Conservation (phyloP, 1,140 invertebrate species). For the Trachelipus rathkii region DNA sequence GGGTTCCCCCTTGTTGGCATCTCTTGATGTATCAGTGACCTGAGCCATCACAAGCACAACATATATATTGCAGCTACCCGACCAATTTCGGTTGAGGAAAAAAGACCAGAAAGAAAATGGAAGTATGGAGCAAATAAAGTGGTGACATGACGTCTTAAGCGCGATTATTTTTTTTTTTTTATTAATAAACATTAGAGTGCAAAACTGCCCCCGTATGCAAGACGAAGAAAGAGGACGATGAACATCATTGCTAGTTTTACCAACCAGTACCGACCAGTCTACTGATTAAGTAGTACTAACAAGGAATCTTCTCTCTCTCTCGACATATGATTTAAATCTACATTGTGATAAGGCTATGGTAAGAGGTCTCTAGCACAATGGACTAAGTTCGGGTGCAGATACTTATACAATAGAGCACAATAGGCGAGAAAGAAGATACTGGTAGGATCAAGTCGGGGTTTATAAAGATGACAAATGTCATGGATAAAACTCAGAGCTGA, state of each 20-base stretch:
- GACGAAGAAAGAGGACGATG: background rate
- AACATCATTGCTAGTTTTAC: background rate
- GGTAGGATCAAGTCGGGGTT: constrained; percentile 33
- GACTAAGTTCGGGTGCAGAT: constrained; percentile 38
- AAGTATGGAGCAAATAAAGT: background rate
- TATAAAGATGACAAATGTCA: constrained; percentile 2
- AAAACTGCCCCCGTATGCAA: background rate
- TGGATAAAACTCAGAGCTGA: background rate
- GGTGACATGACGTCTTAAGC: background rate
- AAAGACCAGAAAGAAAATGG: background rate
- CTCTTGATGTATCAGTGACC: background rate
- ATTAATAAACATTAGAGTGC: background rate
- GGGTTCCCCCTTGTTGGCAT: background rate
- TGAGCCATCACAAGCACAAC: background rate
- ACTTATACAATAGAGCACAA: constrained; percentile 39
- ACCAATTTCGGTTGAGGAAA: background rate
- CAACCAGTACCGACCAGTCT: background rate
- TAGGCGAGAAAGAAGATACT: constrained; percentile 28
- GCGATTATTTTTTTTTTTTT: background rate
- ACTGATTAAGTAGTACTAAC: background rate
- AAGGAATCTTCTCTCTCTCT: background rate
- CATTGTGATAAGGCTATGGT: constrained; percentile 44
- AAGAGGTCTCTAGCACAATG: constrained; percentile 44
- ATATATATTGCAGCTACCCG: background rate
- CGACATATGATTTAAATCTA: constrained; percentile 32